Conservation (phyloP, 2,797 vertebrate genomes). For the Xiphophorus birchmanni region DNA sequence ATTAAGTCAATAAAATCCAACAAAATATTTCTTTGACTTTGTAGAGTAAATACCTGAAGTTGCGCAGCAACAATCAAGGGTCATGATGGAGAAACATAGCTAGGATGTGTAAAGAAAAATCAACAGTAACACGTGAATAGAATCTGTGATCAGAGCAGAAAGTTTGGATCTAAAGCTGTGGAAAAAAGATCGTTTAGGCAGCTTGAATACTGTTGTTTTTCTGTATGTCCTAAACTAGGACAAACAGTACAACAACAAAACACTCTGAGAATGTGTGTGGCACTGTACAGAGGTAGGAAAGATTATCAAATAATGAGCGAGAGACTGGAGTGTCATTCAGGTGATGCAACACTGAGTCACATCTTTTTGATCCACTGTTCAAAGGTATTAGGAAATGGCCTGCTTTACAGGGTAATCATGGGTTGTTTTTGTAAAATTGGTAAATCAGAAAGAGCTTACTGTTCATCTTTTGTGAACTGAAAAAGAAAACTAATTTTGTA, state of each 20-base stretch:
- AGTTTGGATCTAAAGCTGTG: not conserved
- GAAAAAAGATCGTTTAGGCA: not conserved
- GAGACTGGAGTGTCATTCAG: conserved; percentile 1
- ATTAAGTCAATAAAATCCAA: not conserved
- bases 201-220: not conserved
- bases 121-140: not conserved
- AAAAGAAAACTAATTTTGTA: not conserved
- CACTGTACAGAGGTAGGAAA: not conserved
- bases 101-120: no score
- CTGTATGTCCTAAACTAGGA: not conserved
- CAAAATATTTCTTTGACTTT: not conserved
- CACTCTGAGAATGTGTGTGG: not conserved
- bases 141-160: not conserved
- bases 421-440: not conserved
- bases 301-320: not conserved
- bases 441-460: not conserved
- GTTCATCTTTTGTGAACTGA: not conserved
- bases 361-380: conserved; percentile 3
- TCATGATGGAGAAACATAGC: not conserved
- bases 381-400: not conserved
- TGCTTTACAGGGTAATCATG: not conserved
- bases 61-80: not conserved
- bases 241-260: not conserved
- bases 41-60: not conserved
- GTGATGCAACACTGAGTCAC: conserved; percentile 3